phyloP scores from a whole-genome alignment of 2,888 invertebrate species.

The Hanleya hanleyi region DNA sequence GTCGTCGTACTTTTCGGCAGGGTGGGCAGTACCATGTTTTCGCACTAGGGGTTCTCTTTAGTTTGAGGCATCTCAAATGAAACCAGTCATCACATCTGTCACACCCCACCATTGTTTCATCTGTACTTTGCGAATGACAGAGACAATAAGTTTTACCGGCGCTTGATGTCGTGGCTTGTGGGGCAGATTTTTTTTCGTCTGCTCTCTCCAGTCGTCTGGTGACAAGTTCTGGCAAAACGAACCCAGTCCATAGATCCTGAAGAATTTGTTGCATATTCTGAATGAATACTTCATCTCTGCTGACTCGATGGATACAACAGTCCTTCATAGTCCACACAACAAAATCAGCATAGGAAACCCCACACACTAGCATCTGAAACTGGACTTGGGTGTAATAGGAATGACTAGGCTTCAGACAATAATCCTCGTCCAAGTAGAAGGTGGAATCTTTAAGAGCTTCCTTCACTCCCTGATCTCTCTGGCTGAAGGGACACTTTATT shows the following conservation, averaged over 20 bases:
- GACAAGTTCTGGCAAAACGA: neutral
- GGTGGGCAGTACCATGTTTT: neutral
- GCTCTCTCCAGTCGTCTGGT: neutral
- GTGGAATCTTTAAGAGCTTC: neutral
- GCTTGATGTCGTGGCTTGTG: neutral
- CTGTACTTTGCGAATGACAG: neutral
- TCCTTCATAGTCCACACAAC: neutral
- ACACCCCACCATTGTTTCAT: neutral
- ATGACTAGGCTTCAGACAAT: neutral
- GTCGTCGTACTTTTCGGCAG: neutral
- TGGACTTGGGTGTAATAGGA: neutral
- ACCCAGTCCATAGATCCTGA: neutral
- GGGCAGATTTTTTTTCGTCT: neutral
- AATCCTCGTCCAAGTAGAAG: neutral
- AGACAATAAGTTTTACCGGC: neutral
- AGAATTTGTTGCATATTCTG: neutral
- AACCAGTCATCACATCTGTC: neutral
- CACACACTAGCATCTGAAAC: neutral
- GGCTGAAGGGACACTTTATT: neutral
- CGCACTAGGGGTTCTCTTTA: neutral
- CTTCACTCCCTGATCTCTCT: neutral
- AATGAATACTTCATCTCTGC: neutral
- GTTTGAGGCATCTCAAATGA: neutral
- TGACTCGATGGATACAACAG: neutral
- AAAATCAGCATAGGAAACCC: neutral